A percentile compares a stretch with the other conserved stretches of the same genome.
Evolutionary conservation across 2,888 invertebrate species (phyloP).

Genomic region (Cerastoderma edule): DNA sequence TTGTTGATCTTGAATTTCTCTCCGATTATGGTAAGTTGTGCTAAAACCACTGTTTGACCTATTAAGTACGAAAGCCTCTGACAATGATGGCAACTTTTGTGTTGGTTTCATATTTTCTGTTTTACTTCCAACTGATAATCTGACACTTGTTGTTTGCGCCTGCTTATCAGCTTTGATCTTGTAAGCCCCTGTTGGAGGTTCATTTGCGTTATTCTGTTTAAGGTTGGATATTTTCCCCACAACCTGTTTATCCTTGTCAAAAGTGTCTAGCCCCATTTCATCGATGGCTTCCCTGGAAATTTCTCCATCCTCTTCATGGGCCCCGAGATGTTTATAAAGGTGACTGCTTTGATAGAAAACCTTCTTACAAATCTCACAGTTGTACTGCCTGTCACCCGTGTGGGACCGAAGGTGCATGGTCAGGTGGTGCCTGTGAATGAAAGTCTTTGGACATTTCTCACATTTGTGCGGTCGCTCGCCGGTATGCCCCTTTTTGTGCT

Average conservation of each 20-base stretch:
- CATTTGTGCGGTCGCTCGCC: slow-evolving; percentile 66
- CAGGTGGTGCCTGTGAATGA: slow-evolving; percentile 67
- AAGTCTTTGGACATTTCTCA: slow-evolving; percentile 61
- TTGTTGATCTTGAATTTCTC: no score
- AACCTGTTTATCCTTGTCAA: no score
- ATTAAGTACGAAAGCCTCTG: slow-evolving; percentile 28
- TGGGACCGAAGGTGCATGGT: slow-evolving; percentile 66
- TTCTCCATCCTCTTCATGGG: slow-evolving; percentile 48
- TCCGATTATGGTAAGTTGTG: no score
- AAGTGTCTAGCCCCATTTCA: neutral
- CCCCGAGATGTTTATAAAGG: slow-evolving; percentile 59
- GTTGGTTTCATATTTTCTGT: neutral
- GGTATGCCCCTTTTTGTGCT: slow-evolving; percentile 66
- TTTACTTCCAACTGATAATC: no score
- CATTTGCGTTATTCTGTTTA: no score
- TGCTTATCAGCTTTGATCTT: no score
- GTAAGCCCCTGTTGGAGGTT: no score
- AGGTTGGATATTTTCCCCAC: no score
- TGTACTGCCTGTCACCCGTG: slow-evolving; percentile 48
- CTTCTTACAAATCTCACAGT: slow-evolving; percentile 56
- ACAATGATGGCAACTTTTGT: slow-evolving; percentile 17
- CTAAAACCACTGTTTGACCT: no score
- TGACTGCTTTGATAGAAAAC: slow-evolving; percentile 65
- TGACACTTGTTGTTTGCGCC: no score
- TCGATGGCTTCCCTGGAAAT: neutral